phyloP scores from a whole-genome alignment of 2,113 vertebrate genomes.

The Gallinago media region DNA sequence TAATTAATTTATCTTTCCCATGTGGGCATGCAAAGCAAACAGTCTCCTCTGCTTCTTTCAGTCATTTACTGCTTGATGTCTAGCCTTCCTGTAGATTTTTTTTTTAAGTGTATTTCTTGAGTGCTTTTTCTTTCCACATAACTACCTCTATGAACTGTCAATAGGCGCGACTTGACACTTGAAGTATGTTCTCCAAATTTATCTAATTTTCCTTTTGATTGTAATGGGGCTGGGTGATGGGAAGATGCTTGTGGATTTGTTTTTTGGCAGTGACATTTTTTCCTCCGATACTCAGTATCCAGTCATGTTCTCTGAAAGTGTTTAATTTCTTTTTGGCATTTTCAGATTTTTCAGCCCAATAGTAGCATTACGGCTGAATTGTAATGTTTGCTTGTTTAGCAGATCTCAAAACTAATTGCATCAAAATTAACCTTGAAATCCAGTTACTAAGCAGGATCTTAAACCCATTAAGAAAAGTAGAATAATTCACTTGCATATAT shows the following conservation, averaged over 20 bases:
- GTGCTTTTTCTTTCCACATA: not conserved
- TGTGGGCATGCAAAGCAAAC: not conserved
- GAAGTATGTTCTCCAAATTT: not conserved
- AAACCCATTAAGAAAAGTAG: not conserved
- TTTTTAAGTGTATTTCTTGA: not conserved
- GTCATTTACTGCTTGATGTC: not conserved
- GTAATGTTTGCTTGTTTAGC: not conserved
- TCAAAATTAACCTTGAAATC: slow-evolving; percentile 1
- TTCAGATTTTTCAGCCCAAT: not conserved
- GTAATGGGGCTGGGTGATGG: not conserved
- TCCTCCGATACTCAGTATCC: not conserved
- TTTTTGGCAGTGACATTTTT: not conserved
- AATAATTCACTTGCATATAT: not conserved
- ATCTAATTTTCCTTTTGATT: not conserved
- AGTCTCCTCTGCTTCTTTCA: not conserved
- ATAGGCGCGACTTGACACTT: not conserved
- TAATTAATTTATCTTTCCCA: not conserved
- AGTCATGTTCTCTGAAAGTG: not conserved
- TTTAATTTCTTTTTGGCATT: slow-evolving; percentile 5
- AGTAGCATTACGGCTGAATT: not conserved
- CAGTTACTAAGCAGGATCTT: not conserved
- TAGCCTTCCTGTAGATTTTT: not conserved
- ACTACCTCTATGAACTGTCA: not conserved
- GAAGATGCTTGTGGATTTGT: not conserved
- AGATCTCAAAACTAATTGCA: not conserved